phyloP scores from a whole-genome alignment of 2,113 vertebrate genomes.

The Albula goreensis region DNA sequence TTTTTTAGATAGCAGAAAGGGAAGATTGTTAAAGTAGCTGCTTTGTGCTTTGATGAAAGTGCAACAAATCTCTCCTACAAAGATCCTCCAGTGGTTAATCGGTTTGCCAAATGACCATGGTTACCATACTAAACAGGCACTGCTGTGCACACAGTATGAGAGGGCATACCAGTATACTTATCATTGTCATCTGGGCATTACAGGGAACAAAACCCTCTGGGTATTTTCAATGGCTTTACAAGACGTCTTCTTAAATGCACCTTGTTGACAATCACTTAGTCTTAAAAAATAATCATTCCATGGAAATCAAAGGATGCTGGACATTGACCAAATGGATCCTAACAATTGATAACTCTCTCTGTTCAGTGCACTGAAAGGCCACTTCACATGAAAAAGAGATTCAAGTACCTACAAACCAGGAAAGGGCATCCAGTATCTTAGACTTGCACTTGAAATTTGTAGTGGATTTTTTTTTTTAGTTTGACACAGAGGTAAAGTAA shows the following conservation, averaged over 20 bases:
- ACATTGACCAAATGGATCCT: neutral
- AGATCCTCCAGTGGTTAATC: neutral
- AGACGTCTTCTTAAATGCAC: neutral
- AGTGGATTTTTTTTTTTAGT: neutral
- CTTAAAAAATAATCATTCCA: neutral
- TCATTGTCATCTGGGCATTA: neutral
- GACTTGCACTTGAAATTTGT: neutral
- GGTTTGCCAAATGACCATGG: too few relatives aligned
- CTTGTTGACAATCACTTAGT: neutral
- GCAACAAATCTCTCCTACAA: conserved; percentile 1
- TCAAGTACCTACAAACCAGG: neutral
- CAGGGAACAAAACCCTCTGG: neutral
- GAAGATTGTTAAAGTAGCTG: conserved; percentile 7
- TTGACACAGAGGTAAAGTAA: neutral
- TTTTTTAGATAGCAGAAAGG: conserved; percentile 18
- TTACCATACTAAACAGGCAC: neutral
- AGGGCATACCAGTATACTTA: neutral
- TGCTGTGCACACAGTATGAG: neutral
- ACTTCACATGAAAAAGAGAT: neutral
- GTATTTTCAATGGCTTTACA: neutral
- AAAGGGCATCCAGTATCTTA: neutral
- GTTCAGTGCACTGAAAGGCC: neutral
- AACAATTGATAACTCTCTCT: neutral
- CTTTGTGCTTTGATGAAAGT: conserved; percentile 11
- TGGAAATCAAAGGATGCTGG: neutral